phyloP scores from a whole-genome alignment of 2,797 vertebrate genomes.

The Microctenopoma lineatum region DNA sequence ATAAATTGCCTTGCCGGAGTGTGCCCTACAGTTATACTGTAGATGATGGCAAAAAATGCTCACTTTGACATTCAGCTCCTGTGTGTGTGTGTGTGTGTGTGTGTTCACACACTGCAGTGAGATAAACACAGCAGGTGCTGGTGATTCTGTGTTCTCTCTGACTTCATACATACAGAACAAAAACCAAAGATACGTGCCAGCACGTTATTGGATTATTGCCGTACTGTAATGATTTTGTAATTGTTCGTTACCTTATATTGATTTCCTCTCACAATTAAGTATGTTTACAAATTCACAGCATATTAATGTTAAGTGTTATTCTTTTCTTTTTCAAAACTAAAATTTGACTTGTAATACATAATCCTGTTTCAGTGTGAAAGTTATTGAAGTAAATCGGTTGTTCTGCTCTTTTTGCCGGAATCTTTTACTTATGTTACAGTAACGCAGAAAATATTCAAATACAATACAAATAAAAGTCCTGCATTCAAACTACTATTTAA shows the following conservation, averaged over 20 bases:
- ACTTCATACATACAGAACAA: slow-evolving; percentile 4
- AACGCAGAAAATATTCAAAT: neutral
- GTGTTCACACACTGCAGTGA: slow-evolving; percentile 24
- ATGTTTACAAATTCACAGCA: slow-evolving; percentile 14
- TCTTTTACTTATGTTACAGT: neutral
- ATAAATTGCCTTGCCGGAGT: slow-evolving; percentile 43
- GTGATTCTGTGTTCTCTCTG: slow-evolving; percentile 8
- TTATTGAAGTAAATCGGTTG: neutral
- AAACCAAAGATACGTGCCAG: neutral
- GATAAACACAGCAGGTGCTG: slow-evolving; percentile 20
- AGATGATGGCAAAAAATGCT: slow-evolving; percentile 35
- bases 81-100: slow-evolving; percentile 4
- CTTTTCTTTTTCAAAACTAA: neutral
- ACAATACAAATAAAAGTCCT: neutral
- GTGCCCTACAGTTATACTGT: slow-evolving; percentile 45
- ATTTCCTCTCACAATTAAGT: slow-evolving; percentile 9
- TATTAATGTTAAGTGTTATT: slow-evolving; percentile 1
- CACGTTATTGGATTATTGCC: slow-evolving; percentile 18
- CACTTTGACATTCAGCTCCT: slow-evolving; percentile 52
- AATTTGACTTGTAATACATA: neutral
- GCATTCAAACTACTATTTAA: neutral
- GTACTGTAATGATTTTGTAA: slow-evolving; percentile 8
- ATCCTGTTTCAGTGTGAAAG: slow-evolving; percentile 13
- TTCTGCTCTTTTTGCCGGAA: neutral
- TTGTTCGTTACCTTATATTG: slow-evolving; percentile 11